Evolutionary conservation across 2,888 invertebrate genomes (phyloP).

Genomic region (Drosophila pegasa): DNA sequence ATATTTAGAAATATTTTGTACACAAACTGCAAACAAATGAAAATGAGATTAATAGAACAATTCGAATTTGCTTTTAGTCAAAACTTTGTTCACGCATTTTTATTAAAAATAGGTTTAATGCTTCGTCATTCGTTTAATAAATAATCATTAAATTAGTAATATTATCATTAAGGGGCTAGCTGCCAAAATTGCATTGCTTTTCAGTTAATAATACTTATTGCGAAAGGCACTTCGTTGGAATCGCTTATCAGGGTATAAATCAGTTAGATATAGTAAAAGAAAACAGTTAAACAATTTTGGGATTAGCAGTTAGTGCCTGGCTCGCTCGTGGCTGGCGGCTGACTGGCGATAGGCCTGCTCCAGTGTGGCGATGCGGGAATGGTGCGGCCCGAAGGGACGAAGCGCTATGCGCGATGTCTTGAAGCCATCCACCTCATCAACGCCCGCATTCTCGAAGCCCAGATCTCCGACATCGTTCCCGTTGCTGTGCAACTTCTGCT

Average conservation of each 20-base stretch:
- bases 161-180: conserved; percentile 50
- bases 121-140: conserved; percentile 51
- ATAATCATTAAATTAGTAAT: conserved; percentile 57
- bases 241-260: conserved; percentile 17
- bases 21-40: neutral
- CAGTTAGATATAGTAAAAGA: conserved; percentile 5
- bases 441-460: conserved; percentile 64
- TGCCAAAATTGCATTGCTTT: conserved; percentile 74
- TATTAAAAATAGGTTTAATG: conserved; percentile 56
- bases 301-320: conserved; percentile 45
- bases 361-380: conserved; percentile 82
- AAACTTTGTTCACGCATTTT: conserved; percentile 45
- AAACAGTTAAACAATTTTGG: conserved; percentile 28
- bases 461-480: conserved; percentile 69
- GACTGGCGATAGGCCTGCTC: conserved; percentile 79
- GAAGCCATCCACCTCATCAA: conserved; percentile 83
- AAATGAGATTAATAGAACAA: conserved; percentile 2
- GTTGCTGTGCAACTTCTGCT: conserved; percentile 71
- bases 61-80: conserved; percentile 26
- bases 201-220: conserved; percentile 55
- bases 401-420: conserved; percentile 75
- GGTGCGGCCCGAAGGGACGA: conserved; percentile 84
- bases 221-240: conserved; percentile 44
- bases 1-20: neutral
- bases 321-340: conserved; percentile 50